phyloP scores from a whole-genome alignment of 1,140 invertebrate species.

The Macrocentrus cingulum region DNA sequence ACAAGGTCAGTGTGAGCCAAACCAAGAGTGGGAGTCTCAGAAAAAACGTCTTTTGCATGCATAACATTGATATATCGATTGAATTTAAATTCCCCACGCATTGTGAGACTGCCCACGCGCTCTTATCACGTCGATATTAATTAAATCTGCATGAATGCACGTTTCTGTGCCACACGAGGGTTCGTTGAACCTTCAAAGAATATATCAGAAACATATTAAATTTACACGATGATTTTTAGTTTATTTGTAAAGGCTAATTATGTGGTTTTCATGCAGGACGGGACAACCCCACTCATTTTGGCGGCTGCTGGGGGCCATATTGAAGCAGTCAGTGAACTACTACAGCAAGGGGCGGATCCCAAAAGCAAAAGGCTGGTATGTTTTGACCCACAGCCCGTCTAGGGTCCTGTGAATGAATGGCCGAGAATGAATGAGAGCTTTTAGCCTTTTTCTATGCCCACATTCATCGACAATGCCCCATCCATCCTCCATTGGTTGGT shows the following conservation, averaged over 20 bases:
- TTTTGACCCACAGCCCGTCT: conserved; percentile 25
- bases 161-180: no score
- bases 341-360: conserved; percentile 87
- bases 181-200: not conserved
- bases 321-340: conserved; percentile 80
- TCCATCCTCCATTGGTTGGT: no score
- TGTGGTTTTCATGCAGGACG: conserved; percentile 68
- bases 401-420: conserved; percentile 15
- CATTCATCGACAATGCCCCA: not conserved
- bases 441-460: not conserved
- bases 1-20: conserved; percentile 70
- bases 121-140: no score
- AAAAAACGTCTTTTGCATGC: no score
- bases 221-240: no score
- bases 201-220: no score
- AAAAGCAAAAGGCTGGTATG: conserved; percentile 77
- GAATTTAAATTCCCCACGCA: no score
- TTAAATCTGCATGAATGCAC: no score
- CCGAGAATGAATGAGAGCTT: conserved; percentile 15
- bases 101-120: no score
- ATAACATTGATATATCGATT: no score
- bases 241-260: no score
- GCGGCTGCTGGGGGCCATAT: conserved; percentile 86
- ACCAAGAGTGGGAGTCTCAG: not conserved
- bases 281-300: conserved; percentile 88